These are phyloP conservation scores for Cherax destructor DNA, from an alignment of 1,140 invertebrate species.

Conservation along the genomic window DNA sequence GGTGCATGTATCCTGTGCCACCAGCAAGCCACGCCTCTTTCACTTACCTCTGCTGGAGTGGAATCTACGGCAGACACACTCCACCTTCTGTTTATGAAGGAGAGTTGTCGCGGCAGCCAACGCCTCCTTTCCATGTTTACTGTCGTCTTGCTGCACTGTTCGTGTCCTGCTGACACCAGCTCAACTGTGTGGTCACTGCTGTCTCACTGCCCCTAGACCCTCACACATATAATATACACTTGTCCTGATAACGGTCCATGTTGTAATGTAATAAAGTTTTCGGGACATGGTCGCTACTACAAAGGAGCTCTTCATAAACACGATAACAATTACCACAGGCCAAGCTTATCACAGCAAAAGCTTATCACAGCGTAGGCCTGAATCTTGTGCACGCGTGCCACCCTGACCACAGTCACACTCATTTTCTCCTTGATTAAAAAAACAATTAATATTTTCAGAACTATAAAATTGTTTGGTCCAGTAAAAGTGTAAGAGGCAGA, in stretches of 20 bases:
- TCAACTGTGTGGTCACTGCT: background rate
- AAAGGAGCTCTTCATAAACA: background rate
- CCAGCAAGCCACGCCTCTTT: background rate
- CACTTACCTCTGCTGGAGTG: background rate
- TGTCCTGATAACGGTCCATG: background rate
- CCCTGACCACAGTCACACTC: too few species aligned
- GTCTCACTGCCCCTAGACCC: too few species aligned
- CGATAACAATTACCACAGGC: background rate
- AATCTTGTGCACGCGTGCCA: too few species aligned
- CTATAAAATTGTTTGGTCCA: too few species aligned
- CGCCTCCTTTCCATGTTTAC: background rate
- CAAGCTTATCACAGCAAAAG: too few species aligned
- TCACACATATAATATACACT: background rate
- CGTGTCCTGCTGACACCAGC: background rate
- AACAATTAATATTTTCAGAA: too few species aligned
- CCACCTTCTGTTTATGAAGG: constrained; percentile 2
- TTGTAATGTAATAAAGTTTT: background rate
- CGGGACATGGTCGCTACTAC: background rate
- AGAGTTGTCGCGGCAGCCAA: background rate
- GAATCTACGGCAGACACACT: background rate
- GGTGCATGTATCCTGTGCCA: too few species aligned
- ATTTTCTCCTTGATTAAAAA: too few species aligned
- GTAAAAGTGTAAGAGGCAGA: too few species aligned
- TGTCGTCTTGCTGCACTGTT: background rate
- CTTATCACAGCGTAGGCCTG: too few species aligned